Base-by-base conservation (phyloP, 2,888 invertebrate genomes). In the Cynaeus angustus region DNA sequence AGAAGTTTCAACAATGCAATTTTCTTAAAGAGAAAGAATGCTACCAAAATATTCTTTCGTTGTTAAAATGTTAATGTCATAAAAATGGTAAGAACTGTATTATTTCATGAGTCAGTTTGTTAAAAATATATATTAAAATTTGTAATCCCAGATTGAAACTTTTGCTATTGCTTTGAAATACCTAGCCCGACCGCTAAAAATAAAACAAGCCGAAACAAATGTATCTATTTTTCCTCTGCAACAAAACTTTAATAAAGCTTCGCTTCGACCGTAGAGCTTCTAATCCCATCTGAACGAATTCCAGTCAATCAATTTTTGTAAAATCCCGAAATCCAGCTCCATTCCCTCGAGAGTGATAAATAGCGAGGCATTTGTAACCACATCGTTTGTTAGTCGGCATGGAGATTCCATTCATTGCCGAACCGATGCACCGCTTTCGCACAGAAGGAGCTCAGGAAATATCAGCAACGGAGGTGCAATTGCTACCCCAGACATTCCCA, bases 361-460 rank as follows among this genome's bases (percentile, higher is more conserved):
- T 78, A 72, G 72, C 66, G 61, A 12, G 28, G 74, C 62, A 72
- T 75, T 77, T 74, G 73, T 71, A 77, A 76, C 76, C 78, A 70
- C 77, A 74, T 70, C 77, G 75, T 79, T 78, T 75, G 76, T 78
- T 77, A 77, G 74, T 67, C 67, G 74, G 72, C 71, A 73, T 69
- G 62, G 74, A 76, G 71, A 72, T 73, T 73, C 74, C 64, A 76
- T 78, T 77, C 74, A 76, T 74, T 74, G 74, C 73, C 58, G 70
- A 61, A 61, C 53, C 45, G 58, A 38, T 38, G 58, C 48, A 66
- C 26, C 53, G 48, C 16, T 56, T 38, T 50, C 41, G 62, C 43
- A 62, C 48, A 38, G 62, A 68, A 72, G 70, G 68, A 73, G 72
- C 68, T 72, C 70, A 75, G 75, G 73, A 74, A 76, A 72, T 76